Percentiles rank a stretch among this genome's conserved stretches.
Conservation (phyloP, 2,113 vertebrate genomes). For the Scophthalmus maximus region DNA sequence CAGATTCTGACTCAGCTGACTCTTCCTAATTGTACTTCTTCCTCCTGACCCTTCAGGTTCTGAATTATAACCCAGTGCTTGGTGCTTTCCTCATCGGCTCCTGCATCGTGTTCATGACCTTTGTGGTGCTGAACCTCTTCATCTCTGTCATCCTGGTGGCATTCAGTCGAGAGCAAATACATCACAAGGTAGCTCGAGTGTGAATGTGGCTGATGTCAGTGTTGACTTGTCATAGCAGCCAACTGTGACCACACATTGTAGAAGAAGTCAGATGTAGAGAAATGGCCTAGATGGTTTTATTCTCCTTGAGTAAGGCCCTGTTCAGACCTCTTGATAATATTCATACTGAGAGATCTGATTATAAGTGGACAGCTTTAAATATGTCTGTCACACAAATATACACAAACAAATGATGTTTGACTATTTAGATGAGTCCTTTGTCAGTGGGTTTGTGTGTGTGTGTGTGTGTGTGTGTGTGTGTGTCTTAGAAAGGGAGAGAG, state of each 20-base stretch:
- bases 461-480: no score
- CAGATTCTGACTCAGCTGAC: conserved; percentile 10
- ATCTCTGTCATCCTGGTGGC: conserved; percentile 96
- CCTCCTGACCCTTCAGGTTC: conserved; percentile 79
- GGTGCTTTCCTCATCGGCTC: conserved; percentile 94
- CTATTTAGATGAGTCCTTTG: no score
- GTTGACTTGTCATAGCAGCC: not conserved
- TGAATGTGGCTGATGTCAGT: conserved; percentile 13
- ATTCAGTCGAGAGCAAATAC: conserved; percentile 92
- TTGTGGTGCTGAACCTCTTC: conserved; percentile 95
- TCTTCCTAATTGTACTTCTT: conserved; percentile 14
- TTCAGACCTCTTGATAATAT: not conserved
- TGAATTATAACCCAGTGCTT: conserved; percentile 91
- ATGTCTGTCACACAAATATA: no score
- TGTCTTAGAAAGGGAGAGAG: no score
- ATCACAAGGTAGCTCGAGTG: conserved; percentile 85
- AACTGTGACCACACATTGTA: not conserved
- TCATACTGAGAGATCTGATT: not conserved
- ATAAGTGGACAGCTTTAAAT: not conserved
- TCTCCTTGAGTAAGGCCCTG: not conserved
- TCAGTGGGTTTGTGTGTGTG: no score
- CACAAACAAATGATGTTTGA: no score
- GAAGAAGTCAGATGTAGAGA: not conserved
- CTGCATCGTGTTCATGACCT: conserved; percentile 96
- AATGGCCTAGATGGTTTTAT: not conserved